These are phyloP conservation scores for Chesias legatella DNA, from an alignment of 2,888 invertebrate species.

Conservation along the genomic window DNA sequence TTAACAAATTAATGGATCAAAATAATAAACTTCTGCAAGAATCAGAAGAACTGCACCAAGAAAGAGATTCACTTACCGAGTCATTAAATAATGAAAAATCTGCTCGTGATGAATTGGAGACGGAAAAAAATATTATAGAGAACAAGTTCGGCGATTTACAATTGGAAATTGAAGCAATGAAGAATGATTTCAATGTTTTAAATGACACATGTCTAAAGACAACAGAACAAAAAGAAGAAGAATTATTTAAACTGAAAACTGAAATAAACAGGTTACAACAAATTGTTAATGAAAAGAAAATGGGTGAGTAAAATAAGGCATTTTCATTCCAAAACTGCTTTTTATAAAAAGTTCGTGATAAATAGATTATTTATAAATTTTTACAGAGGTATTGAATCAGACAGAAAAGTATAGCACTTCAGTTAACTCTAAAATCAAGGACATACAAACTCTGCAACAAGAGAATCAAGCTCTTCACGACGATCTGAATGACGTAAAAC, in stretches of 20 bases:
- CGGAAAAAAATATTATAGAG: constrained; percentile 31
- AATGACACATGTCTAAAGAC: constrained; percentile 20
- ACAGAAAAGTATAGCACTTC: constrained; percentile 33
- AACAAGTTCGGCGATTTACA: constrained; percentile 31
- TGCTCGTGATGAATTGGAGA: constrained; percentile 33
- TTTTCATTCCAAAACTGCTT: no score
- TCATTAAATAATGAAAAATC: constrained; percentile 35
- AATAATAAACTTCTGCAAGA: constrained; percentile 5
- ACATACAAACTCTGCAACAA: constrained; percentile 42
- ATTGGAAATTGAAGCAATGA: constrained; percentile 19
- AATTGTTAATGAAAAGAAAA: constrained; percentile 35
- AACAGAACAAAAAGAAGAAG: constrained; percentile 34
- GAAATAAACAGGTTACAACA: constrained; percentile 41
- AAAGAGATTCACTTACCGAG: constrained; percentile 26
- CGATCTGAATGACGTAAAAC: constrained; percentile 50
- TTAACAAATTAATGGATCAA: no score
- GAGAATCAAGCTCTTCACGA: constrained; percentile 49
- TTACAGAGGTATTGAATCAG: constrained; percentile 47
- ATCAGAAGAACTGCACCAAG: constrained; percentile 5
- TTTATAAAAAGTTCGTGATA: no score
- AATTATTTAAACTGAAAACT: constrained; percentile 34
- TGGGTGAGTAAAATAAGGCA: constrained; percentile 39
- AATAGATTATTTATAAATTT: not conserved
- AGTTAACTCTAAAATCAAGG: constrained; percentile 39
- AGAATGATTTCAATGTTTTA: constrained; percentile 1